phyloP scores from a whole-genome alignment of 1,140 invertebrate genomes.

The Drosophila sechellia region DNA sequence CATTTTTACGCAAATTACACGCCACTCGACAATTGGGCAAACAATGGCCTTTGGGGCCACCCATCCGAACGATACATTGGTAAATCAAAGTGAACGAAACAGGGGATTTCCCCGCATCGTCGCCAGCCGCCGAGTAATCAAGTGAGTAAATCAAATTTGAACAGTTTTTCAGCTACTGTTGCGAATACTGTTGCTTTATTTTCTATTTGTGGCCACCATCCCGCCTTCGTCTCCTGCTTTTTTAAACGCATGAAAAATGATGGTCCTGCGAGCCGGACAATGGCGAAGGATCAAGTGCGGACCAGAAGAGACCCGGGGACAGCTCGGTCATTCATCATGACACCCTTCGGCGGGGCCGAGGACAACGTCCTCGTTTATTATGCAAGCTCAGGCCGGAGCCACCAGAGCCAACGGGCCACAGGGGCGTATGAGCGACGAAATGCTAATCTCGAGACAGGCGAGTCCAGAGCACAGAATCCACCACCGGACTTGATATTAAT shows the following conservation, averaged over 20 bases:
- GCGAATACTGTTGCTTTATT: constrained; percentile 5
- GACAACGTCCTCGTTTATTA: constrained; percentile 66
- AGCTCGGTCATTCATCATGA: constrained; percentile 77
- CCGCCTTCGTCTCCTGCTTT: constrained; percentile 22
- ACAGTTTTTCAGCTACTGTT: constrained; percentile 67
- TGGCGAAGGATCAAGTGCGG: constrained; percentile 25
- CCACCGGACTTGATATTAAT: constrained; percentile 67
- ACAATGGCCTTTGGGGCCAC: constrained; percentile 32
- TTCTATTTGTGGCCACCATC: constrained; percentile 1
- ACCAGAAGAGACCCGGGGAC: constrained; percentile 14
- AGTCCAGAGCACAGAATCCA: not conserved
- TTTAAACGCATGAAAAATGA: constrained; percentile 81
- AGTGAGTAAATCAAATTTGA: constrained; percentile 83
- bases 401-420: not conserved
- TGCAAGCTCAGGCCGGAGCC: constrained; percentile 72
- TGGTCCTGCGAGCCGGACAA: constrained; percentile 39
- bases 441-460: constrained; percentile 61
- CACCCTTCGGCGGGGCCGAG: constrained; percentile 57
- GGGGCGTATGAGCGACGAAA: constrained; percentile 76
- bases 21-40: constrained; percentile 69
- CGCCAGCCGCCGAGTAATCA: constrained; percentile 53
- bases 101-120: not conserved
- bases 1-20: constrained; percentile 82
- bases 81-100: constrained; percentile 36
- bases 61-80: constrained; percentile 20